Evolutionary conservation across 1,140 invertebrate species (phyloP).

Genomic region (Drosophila nasuta): DNA sequence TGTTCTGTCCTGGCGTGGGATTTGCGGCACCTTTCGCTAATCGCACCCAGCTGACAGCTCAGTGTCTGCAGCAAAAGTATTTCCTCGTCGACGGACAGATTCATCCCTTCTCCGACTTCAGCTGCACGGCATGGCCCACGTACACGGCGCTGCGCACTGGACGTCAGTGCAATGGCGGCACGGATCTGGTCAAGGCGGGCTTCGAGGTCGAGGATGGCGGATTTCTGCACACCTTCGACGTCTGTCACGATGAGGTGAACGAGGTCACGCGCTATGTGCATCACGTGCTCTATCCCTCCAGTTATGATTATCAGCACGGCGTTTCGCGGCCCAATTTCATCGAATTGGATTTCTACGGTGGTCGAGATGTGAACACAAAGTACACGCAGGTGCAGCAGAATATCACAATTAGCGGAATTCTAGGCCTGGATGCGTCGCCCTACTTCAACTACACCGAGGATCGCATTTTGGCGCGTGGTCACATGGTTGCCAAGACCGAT

Average conservation of each 20-base stretch:
- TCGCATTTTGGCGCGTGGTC: conserved; percentile 87
- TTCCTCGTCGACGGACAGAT: conserved; percentile 71
- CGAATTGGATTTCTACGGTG: conserved; percentile 75
- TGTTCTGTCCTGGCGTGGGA: conserved; percentile 67
- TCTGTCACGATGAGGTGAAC: conserved; percentile 84
- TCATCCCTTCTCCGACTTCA: conserved; percentile 73
- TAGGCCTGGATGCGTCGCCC: conserved; percentile 72
- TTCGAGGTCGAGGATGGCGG: conserved; percentile 72
- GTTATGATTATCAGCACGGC: conserved; percentile 72
- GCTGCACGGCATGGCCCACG: conserved; percentile 63
- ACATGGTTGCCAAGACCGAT: conserved; percentile 89
- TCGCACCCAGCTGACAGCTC: conserved; percentile 59
- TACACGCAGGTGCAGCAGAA: conserved; percentile 83
- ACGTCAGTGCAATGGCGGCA: conserved; percentile 74
- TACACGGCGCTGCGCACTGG: conserved; percentile 78
- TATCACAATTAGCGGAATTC: conserved; percentile 68
- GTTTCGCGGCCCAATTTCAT: conserved; percentile 78
- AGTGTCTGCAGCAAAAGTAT: conserved; percentile 74
- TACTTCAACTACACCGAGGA: conserved; percentile 71
- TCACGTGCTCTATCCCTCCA: conserved; percentile 76
- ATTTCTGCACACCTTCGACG: conserved; percentile 83
- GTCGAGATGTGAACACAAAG: conserved; percentile 71
- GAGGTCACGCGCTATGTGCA: conserved; percentile 85
- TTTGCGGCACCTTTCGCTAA: conserved; percentile 66
- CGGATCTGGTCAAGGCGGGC: conserved; percentile 77